A percentile compares a stretch with the other conserved stretches of the same genome.
Evolutionary conservation across 2,888 invertebrate genomes (phyloP).

Genomic region (Leucozona laternaria): DNA sequence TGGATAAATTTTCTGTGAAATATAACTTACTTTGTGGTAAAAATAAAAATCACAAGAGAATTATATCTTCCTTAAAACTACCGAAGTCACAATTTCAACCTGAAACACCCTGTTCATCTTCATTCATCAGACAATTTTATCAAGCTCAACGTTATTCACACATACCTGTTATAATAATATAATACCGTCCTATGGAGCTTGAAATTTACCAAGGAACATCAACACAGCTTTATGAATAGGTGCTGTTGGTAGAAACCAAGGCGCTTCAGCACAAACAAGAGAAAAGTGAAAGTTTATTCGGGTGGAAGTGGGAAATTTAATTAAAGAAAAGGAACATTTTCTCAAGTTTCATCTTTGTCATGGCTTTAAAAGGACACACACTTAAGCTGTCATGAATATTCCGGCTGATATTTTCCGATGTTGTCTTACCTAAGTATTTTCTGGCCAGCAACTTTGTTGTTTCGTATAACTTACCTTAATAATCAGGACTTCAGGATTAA

Average conservation of each 20-base stretch:
- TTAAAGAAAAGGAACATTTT: conserved; percentile 53
- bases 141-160: conserved; percentile 3
- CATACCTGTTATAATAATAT: neutral
- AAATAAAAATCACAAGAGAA: too few relatives aligned
- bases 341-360: conserved; percentile 45
- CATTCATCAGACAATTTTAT: conserved; percentile 8
- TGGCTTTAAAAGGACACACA: conserved; percentile 47
- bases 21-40: too few relatives aligned
- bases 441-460: conserved; percentile 20
- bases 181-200: neutral
- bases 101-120: neutral
- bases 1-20: neutral
- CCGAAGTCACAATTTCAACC: neutral
- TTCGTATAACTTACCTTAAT: neutral
- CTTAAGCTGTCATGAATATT: conserved; percentile 42
- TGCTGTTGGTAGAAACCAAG: neutral
- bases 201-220: conserved; percentile 12
- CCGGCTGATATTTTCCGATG: conserved; percentile 19
- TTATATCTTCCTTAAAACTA: too few relatives aligned
- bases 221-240: conserved; percentile 13
- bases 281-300: conserved; percentile 15
- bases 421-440: conserved; percentile 7
- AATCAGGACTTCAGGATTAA: conserved; percentile 10
- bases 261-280: neutral
- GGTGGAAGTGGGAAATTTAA: conserved; percentile 57